These are phyloP conservation scores for Ormia ochracea DNA, from an alignment of 2,888 invertebrate genomes.

Conservation along the genomic window DNA sequence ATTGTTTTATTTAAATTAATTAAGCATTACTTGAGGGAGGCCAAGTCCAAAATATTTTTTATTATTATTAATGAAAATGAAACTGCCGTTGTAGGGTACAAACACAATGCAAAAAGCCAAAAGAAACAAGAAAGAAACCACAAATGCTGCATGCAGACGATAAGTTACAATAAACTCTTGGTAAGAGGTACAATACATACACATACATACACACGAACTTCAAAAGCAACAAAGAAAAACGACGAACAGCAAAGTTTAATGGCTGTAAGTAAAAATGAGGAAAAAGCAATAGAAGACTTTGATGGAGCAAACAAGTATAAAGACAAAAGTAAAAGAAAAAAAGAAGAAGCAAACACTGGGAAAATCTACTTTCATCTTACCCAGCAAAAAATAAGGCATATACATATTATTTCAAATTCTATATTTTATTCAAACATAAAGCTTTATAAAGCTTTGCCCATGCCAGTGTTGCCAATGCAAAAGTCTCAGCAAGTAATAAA, in stretches of 20 bases:
- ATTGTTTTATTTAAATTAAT: no score
- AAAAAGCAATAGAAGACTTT: constrained; percentile 37
- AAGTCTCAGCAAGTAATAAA: no score
- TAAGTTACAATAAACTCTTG: constrained; percentile 53
- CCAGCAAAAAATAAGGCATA: background rate
- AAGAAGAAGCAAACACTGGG: constrained; percentile 21
- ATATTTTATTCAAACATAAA: no score
- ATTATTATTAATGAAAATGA: background rate
- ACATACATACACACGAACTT: background rate
- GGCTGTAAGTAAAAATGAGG: constrained; percentile 35
- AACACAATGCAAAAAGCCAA: background rate
- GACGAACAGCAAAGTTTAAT: constrained; percentile 52
- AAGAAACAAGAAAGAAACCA: constrained; percentile 21
- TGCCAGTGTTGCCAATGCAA: no score
- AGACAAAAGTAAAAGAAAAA: background rate
- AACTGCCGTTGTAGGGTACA: background rate
- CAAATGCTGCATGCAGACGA: constrained; percentile 58
- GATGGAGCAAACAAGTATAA: constrained; percentile 25
- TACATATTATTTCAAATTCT: background rate
- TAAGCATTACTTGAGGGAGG: no score
- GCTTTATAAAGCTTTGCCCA: no score
- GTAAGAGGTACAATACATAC: constrained; percentile 30
- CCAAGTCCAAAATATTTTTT: no score
- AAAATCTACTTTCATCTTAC: background rate
- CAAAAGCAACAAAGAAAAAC: constrained; percentile 23